phyloP scores from a whole-genome alignment of 2,113 vertebrate species.

The Turdus rufiventris region DNA sequence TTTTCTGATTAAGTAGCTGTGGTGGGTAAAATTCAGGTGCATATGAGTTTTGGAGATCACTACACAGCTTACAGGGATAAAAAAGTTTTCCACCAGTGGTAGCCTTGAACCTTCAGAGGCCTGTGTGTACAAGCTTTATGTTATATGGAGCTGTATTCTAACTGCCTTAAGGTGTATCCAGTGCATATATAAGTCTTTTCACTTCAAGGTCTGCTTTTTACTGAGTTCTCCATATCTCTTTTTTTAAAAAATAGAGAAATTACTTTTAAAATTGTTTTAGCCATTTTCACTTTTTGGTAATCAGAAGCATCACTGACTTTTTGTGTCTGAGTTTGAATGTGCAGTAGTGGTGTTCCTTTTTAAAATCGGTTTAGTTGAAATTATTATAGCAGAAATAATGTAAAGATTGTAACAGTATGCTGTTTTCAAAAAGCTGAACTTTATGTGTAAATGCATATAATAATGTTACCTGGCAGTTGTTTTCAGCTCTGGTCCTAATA shows the following conservation, averaged over 20 bases:
- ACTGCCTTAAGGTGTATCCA: not conserved
- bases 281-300: not conserved
- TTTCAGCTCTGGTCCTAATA: not conserved
- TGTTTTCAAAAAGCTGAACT: not conserved
- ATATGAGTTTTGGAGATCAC: not conserved
- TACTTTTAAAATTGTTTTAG: not conserved
- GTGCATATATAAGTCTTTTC: not conserved
- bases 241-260: not conserved
- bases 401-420: not conserved
- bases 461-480: not conserved
- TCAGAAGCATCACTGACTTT: not conserved
- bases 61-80: not conserved
- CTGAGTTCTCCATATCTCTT: not conserved
- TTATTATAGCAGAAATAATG: not conserved
- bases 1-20: not conserved
- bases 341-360: not conserved
- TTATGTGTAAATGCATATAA: not conserved
- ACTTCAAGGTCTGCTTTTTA: not conserved
- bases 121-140: not conserved
- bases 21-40: not conserved
- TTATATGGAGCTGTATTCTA: not conserved
- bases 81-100: not conserved
- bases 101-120: not conserved
- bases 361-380: not conserved
- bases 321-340: not conserved